Evolutionary conservation across 2,797 vertebrate species (phyloP).

Genomic region (Melanotaenia pygmaea): DNA sequence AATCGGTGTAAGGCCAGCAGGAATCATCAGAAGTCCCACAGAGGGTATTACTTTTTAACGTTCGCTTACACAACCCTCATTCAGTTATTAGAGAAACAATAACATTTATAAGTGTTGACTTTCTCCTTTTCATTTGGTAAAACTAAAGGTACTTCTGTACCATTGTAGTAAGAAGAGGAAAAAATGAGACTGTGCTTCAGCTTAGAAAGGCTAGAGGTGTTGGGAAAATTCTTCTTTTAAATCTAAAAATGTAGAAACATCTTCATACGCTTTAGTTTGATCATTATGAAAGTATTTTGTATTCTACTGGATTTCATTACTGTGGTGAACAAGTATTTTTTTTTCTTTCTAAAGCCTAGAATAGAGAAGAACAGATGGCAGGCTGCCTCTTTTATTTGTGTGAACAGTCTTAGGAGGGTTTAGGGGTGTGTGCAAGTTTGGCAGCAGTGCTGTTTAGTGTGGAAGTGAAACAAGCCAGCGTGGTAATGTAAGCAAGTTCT

Average conservation of each 20-base stretch:
- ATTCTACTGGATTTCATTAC: slow-evolving; percentile 29
- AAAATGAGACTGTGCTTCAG: neutral
- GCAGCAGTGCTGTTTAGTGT: slow-evolving; percentile 17
- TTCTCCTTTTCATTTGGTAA: neutral
- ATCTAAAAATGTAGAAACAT: neutral
- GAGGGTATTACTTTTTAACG: slow-evolving; percentile 2
- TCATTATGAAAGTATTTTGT: neutral
- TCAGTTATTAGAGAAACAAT: neutral
- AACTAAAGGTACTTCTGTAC: neutral
- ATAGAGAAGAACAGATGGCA: slow-evolving; percentile 51
- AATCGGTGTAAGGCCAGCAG: slow-evolving; percentile 13
- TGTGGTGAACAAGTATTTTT: slow-evolving; percentile 16
- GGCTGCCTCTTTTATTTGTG: slow-evolving; percentile 31
- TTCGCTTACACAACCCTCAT: no score
- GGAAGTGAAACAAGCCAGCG: slow-evolving; percentile 5
- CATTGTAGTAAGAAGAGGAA: neutral
- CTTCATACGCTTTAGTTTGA: neutral
- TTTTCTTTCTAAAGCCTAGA: slow-evolving; percentile 5
- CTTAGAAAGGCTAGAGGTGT: neutral
- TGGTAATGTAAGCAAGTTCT: slow-evolving; percentile 20
- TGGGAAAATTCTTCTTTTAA: neutral
- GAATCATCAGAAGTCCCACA: slow-evolving; percentile 34
- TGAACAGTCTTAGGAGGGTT: slow-evolving; percentile 32
- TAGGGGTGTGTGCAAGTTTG: slow-evolving; percentile 21
- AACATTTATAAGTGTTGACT: neutral